These are phyloP conservation scores for Syngnathus typhle DNA, from an alignment of 2,113 vertebrate genomes.

Conservation along the genomic window DNA sequence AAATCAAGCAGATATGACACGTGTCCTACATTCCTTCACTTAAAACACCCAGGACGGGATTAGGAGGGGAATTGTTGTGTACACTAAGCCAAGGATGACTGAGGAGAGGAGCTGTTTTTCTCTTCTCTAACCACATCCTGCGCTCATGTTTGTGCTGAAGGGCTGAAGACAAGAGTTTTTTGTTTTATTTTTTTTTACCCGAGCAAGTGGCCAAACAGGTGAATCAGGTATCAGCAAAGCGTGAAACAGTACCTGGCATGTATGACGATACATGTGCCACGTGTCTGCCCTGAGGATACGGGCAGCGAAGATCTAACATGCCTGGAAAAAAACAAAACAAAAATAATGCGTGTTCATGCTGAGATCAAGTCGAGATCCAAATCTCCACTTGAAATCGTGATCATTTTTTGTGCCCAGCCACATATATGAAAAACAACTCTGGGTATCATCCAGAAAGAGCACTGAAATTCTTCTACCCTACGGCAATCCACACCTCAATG, in stretches of 20 bases:
- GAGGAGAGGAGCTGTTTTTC: conserved; percentile 38
- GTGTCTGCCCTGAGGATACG: conserved; percentile 43
- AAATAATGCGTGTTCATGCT: not conserved
- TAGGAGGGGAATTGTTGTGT: conserved; percentile 33
- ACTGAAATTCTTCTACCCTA: not conserved
- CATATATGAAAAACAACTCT: not conserved
- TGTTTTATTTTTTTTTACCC: conserved; percentile 3
- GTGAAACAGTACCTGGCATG: conserved; percentile 54
- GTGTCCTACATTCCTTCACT: conserved; percentile 20
- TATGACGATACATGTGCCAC: conserved; percentile 54
- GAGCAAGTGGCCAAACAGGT: conserved; percentile 63
- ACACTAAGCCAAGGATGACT: conserved; percentile 29
- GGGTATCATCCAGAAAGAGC: too few relatives aligned
- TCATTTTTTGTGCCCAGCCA: not conserved
- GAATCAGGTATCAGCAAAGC: conserved; percentile 53
- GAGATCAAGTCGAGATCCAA: not conserved
- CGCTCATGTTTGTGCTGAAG: conserved; percentile 17
- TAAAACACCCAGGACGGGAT: conserved; percentile 34
- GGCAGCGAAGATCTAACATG: conserved; percentile 2
- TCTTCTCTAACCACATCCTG: conserved; percentile 52
- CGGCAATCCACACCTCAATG: not conserved
- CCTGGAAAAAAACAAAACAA: not conserved
- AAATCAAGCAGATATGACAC: conserved; percentile 14
- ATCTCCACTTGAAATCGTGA: not conserved
- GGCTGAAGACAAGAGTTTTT: conserved; percentile 28